Evolutionary conservation across 2,113 vertebrate genomes (phyloP).

Genomic region (Cololabis saira): DNA sequence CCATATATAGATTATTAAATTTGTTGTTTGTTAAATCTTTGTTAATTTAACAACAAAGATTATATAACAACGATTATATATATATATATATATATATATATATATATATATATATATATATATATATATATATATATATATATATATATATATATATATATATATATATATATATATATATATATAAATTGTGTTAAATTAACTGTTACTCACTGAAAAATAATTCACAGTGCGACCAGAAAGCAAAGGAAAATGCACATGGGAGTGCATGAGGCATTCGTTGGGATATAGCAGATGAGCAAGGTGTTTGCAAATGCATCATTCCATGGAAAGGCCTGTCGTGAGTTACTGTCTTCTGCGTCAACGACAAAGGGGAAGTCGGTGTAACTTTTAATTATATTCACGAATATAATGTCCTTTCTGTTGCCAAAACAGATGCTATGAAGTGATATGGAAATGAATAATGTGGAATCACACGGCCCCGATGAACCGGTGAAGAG

Average conservation of each 20-base stretch:
- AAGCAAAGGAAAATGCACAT: not conserved
- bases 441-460: not conserved
- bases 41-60: no score
- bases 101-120: no score
- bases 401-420: constrained; percentile 36
- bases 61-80: no score
- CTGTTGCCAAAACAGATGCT: constrained; percentile 30
- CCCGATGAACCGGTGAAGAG: not conserved
- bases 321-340: constrained; percentile 67
- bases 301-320: constrained; percentile 68
- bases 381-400: constrained; percentile 38
- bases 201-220: no score
- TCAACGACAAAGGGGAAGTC: constrained; percentile 52
- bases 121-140: not conserved
- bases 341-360: constrained; percentile 51
- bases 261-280: no score
- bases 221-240: no score
- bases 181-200: no score
- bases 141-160: not conserved
- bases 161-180: not conserved
- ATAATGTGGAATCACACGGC: constrained; percentile 10
- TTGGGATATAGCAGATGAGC: constrained; percentile 57
- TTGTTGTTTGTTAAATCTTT: no score
- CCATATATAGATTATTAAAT: no score
- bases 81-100: no score